These are phyloP conservation scores for Diadophis punctatus DNA, from an alignment of 2,113 vertebrate genomes.

Conservation along the genomic window DNA sequence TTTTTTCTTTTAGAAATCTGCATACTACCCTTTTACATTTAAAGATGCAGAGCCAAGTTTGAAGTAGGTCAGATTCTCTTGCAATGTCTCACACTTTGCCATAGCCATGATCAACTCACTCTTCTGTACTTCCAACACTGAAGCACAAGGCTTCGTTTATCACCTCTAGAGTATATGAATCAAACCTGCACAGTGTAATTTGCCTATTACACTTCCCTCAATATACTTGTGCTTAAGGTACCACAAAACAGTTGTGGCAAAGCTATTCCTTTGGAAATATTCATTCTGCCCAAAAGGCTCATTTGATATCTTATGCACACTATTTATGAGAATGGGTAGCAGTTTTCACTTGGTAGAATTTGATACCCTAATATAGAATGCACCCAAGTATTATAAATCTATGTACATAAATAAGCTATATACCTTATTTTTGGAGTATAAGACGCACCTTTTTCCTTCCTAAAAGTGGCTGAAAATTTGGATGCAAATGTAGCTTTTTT, in stretches of 20 bases:
- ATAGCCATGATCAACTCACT: neutral
- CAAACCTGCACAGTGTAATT: neutral
- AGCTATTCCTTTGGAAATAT: neutral
- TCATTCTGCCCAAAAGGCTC: neutral
- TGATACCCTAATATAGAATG: neutral
- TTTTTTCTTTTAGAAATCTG: neutral
- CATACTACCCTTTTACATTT: neutral
- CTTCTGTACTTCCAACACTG: neutral
- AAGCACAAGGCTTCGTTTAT: neutral
- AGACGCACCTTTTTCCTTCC: too few relatives aligned
- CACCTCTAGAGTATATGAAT: neutral
- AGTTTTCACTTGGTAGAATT: neutral
- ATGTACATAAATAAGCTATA: neutral
- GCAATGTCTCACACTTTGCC: neutral
- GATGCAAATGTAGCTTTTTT: too few relatives aligned
- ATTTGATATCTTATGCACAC: neutral
- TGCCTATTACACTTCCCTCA: neutral
- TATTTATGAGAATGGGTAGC: neutral
- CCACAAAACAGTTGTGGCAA: neutral
- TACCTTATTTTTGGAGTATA: too few relatives aligned
- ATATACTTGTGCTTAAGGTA: neutral
- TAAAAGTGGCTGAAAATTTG: too few relatives aligned
- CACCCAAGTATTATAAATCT: neutral
- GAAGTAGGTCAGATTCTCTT: constrained; percentile 9
- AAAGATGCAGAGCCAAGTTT: constrained; percentile 1